Percentiles rank a stretch among this genome's conserved stretches.
Evolutionary conservation across 2,888 invertebrate genomes (phyloP).

Genomic region (Actias luna): DNA sequence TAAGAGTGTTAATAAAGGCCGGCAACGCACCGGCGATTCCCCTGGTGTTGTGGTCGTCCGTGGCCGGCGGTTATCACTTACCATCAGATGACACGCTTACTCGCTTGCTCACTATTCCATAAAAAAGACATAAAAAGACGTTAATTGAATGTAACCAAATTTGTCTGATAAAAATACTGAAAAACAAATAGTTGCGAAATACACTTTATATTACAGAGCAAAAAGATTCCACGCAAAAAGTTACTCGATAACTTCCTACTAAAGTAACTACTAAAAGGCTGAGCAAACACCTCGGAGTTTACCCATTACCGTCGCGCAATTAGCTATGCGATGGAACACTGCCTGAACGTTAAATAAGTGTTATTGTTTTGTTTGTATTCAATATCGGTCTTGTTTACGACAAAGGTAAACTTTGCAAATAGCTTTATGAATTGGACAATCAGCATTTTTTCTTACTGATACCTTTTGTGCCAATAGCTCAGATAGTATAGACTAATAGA

Average conservation of each 20-base stretch:
- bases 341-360: conserved; percentile 1
- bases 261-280: background rate
- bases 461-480: background rate
- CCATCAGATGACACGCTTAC: too few relatives aligned
- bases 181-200: background rate
- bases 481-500: too few relatives aligned
- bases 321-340: background rate
- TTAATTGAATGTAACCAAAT: too few relatives aligned
- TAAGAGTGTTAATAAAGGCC: too few relatives aligned
- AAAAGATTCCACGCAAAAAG: background rate
- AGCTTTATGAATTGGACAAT: background rate
- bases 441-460: background rate
- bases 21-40: too few relatives aligned
- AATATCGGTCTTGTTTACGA: background rate
- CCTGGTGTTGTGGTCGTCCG: too few relatives aligned
- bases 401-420: background rate
- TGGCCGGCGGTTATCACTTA: too few relatives aligned
- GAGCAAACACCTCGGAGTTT: background rate
- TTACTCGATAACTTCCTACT: background rate
- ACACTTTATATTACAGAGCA: background rate
- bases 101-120: too few relatives aligned
- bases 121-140: too few relatives aligned
- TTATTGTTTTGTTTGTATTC: conserved; percentile 7
- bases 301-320: background rate
- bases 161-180: too few relatives aligned